Base-by-base conservation (phyloP, 35 echinoderm and acorn worm species). In the Lytechinus pictus region DNA sequence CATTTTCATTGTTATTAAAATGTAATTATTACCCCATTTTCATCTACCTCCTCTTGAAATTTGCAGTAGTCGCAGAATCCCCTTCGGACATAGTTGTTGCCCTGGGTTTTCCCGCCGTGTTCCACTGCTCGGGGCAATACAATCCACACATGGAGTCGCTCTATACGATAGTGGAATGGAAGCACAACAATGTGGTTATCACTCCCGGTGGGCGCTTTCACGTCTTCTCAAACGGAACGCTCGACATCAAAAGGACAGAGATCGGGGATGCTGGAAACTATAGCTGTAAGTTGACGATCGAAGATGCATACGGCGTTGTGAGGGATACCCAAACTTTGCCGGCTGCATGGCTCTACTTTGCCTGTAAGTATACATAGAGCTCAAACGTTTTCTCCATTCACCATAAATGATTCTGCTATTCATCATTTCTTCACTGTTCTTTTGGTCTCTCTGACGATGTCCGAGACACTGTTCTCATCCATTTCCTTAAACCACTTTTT, bases 341-440 rank as follows among this genome's bases (percentile, higher is more conserved):
- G 66, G 87, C 97, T 89, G 98, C 98, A 8, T 91, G 27, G 27
- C 95, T 99, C 6, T 91, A 95, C 86, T 99, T 99, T 99, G 98
- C 98, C 13, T 99, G 98, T 99, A 96, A 99, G 98, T 99, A 90
- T 21, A 90, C 10, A 90, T 8, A 79, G 8, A 79, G 14, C 3
- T 10, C 12, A 58, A 10, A 58, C 3, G 33, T 44, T 44, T 44
- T 44, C 33, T 44, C 33, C 33, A 44, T 44, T 0, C 33, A 44
- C 56, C 56, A 58, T 58, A 1, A 1, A 58, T 58, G 12, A 13
- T 58, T 58, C 0, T 13, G 8, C 56, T 10, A 58, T 1, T 58
- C 3, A 58, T 2, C 12, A 3, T 58, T 10, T 58, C 12, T 9
- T 58, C 8, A 4, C 56, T 10, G 1, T 58, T 58, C 12, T 4